Conservation (phyloP, 1,140 invertebrate species). For the Sminthurides bifidus region DNA sequence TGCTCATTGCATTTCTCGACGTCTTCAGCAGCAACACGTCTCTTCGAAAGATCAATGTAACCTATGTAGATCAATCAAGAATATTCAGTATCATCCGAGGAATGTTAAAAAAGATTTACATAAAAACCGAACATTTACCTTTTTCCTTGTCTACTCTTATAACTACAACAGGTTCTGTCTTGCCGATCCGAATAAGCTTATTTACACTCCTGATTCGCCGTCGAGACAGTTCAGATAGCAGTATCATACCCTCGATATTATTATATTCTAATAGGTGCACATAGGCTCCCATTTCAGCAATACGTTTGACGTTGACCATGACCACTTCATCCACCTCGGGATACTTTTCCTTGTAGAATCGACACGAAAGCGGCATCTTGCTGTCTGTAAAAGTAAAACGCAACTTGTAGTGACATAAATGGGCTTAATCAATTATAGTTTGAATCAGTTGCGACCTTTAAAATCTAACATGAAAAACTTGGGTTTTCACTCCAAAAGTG, state of each 20-base stretch:
- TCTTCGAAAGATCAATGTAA: conserved; percentile 98
- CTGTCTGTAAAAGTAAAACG: not conserved
- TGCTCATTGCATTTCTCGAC: conserved; percentile 96
- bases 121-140: conserved; percentile 48
- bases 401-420: not conserved
- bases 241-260: conserved; percentile 95
- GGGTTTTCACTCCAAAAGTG: too few species aligned
- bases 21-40: conserved; percentile 95
- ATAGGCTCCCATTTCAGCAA: conserved; percentile 99
- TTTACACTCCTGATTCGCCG: conserved; percentile 98
- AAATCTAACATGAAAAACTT: not conserved
- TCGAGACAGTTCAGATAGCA: conserved; percentile 89
- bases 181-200: conserved; percentile 95
- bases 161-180: conserved; percentile 97
- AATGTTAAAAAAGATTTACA: conserved; percentile 5
- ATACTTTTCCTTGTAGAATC: conserved; percentile 96
- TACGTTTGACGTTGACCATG: conserved; percentile 96
- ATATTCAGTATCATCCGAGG: not conserved
- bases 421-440: too few species aligned
- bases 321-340: conserved; percentile 99
- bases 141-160: conserved; percentile 99
- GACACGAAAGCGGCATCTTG: conserved; percentile 84
- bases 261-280: conserved; percentile 97
- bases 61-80: conserved; percentile 44
- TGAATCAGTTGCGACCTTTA: not conserved